These are phyloP conservation scores for Eupithecia dodoneata DNA, from an alignment of 2,888 invertebrate species.

Conservation along the genomic window DNA sequence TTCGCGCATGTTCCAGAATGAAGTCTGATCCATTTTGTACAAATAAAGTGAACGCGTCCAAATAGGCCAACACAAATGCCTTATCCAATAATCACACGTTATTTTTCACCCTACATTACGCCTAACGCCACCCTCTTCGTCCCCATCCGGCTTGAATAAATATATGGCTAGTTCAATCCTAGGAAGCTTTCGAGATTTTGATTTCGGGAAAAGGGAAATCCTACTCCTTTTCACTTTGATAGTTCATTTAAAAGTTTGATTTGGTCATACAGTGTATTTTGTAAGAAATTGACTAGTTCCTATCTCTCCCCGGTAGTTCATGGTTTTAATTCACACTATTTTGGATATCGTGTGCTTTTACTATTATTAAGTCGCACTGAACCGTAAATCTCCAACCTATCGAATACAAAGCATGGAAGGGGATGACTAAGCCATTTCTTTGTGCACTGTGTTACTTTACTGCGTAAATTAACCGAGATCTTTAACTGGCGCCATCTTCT, in stretches of 20 bases:
- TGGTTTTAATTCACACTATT: not conserved
- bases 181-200: conserved; percentile 17
- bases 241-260: not conserved
- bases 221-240: not conserved
- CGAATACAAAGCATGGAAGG: not conserved
- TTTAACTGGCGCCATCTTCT: conserved; percentile 60
- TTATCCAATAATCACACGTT: conserved; percentile 46
- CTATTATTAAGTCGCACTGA: not conserved
- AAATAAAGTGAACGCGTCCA: conserved; percentile 42
- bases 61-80: conserved; percentile 45
- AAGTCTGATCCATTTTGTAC: conserved; percentile 40
- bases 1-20: conserved; percentile 23
- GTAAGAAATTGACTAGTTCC: not conserved
- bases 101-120: conserved; percentile 45
- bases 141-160: conserved; percentile 18
- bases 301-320: not conserved
- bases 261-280: not conserved
- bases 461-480: conserved; percentile 47
- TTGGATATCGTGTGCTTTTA: not conserved
- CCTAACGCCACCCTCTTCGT: conserved; percentile 39
- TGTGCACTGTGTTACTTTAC: conserved; percentile 39
- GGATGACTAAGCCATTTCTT: conserved; percentile 30
- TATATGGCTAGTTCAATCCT: conserved; percentile 29
- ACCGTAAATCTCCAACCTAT: not conserved
- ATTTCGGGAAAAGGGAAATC: conserved; percentile 3